Base-by-base conservation (phyloP, 2,888 invertebrate species). In the Cerceris rybyensis region DNA sequence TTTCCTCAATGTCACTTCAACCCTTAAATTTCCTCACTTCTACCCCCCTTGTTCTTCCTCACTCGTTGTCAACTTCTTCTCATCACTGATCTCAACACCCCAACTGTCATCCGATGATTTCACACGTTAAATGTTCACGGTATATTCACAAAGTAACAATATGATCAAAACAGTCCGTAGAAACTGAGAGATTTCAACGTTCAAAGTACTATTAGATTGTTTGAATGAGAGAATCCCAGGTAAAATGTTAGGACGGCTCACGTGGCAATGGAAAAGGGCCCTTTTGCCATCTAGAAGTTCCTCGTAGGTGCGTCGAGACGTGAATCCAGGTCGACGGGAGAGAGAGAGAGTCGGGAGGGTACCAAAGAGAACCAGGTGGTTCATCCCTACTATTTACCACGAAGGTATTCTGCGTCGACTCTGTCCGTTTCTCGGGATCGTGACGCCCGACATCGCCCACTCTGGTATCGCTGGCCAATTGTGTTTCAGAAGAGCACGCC, bases 331-430 rank as follows among this genome's bases (percentile, higher is more conserved):
- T 85, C 83, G 85, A 70, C 78, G 78, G 78, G 82, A 84, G 85
- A 85, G 85, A 82, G 85, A 81, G 82, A 79, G 86, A 84, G 84
- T 79, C 78, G 83, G 82, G 83, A 82, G 80, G 80, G 83, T 70
- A 82, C 77, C 84, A 82, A 81, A 81, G 80, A 78, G 86, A 85
- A 88, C 87, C 90, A 89, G 88, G 86, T 88, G 90, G 86, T 88
- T 74, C 83, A 80, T 84, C 84, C 85, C 86, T 78, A 84, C 86
- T 81, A 82, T n/a, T 50, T 6, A 28, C 2, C 28, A 2, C 28
- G 28, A 28, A 28, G 28, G 28, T 28, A 28, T 55, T 50, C 59
- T 64, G 70, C 77, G 73, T 39, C 74, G 77, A 77, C 75, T 81
- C 74, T 65, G 68, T 61, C 55, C 65, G 52, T 57, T 46, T 65